Conservation (phyloP, 2,113 vertebrate species). For the Sander lucioperca region DNA sequence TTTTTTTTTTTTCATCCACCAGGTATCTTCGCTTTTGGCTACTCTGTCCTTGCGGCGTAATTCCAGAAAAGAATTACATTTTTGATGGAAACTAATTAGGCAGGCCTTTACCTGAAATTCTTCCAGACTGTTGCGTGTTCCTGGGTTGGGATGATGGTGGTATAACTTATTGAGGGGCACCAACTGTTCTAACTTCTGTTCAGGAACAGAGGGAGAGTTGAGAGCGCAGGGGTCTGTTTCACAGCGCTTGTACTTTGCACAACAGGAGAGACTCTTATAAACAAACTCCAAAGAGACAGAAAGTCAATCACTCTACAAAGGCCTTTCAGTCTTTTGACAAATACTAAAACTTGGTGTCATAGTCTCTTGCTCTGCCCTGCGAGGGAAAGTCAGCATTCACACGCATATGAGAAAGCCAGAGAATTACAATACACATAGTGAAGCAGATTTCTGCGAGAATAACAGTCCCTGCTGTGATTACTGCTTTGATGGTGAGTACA, state of each 20-base stretch:
- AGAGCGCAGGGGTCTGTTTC: slow-evolving; percentile 57
- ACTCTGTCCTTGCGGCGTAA: slow-evolving; percentile 82
- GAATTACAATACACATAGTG: slow-evolving; percentile 27
- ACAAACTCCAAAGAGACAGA: slow-evolving; percentile 56
- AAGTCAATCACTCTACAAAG: slow-evolving; percentile 55
- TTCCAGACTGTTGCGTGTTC: slow-evolving; percentile 77
- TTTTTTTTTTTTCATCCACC: slow-evolving; percentile 67
- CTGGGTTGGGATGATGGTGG: slow-evolving; percentile 59
- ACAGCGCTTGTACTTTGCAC: slow-evolving; percentile 47
- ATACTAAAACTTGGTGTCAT: slow-evolving; percentile 34
- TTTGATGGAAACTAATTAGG: slow-evolving; percentile 89
- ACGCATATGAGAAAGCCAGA: neutral
- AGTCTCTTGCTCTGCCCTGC: slow-evolving; percentile 16
- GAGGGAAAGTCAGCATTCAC: slow-evolving; percentile 24
- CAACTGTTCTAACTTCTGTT: slow-evolving; percentile 79
- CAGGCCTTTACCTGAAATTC: slow-evolving; percentile 81
- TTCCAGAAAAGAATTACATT: slow-evolving; percentile 85
- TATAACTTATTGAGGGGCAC: slow-evolving; percentile 81
- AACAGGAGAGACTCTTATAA: slow-evolving; percentile 44
- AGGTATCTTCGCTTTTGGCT: slow-evolving; percentile 85
- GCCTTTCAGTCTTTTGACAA: slow-evolving; percentile 46
- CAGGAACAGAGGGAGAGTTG: slow-evolving; percentile 55
- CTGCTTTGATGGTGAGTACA: slow-evolving; percentile 34
- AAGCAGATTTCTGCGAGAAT: slow-evolving; percentile 21
- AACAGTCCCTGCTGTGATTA: slow-evolving; percentile 48